Base-by-base conservation (phyloP, 2,797 vertebrate genomes). In the Nasua narica region DNA sequence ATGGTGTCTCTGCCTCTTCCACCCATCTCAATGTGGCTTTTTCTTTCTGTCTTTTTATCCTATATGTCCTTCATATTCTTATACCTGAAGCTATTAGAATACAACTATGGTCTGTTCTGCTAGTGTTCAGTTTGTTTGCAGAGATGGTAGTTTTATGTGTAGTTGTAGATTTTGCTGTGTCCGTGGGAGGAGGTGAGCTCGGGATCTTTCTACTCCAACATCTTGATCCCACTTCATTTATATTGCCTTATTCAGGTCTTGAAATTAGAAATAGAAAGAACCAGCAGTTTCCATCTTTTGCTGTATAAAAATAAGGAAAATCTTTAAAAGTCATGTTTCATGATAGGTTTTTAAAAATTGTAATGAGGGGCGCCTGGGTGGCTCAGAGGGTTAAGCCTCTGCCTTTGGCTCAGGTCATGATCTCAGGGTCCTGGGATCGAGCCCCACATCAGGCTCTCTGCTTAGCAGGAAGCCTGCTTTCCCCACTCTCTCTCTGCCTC, bases 261-360 rank as follows among this genome's bases (percentile, higher is more conserved):
- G 19, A 87, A 85, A 82, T 86, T 32, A 48, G 72, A 93, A 96
- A 88, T 78, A 40, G 69, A 84, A 94, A 43, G 29, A 90, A 69
- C 18, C 6, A 35, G 8, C n/a, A n/a, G 7, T 89, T 78, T 78
- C 10, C 7, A 43, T 50, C 15, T 88, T 94, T 92, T 92, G n/a
- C 23, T 89, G 14, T 87, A 14, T 87, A 79, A 92, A 74, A 77
- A 87, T 72, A 95, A 65, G 54, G 88, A 65, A 84, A 70, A 82
- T 83, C 11, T 72, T 67, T 83, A 10, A 78, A 86, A 82, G 32
- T 35, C 40, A 35, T 67, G 37, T 52, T 93, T 86, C 40, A 77
- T 79, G 21, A 27, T 92, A 50, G 21, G 21, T 52, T 88, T 62
- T 40, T 54, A 72, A 72, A 60, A 35, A 27, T 81, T 84, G 29